Evolutionary conservation across 2,888 invertebrate species (phyloP), one percentile per base, ranked within the genome.

Genomic region (Idaea aversata): DNA sequence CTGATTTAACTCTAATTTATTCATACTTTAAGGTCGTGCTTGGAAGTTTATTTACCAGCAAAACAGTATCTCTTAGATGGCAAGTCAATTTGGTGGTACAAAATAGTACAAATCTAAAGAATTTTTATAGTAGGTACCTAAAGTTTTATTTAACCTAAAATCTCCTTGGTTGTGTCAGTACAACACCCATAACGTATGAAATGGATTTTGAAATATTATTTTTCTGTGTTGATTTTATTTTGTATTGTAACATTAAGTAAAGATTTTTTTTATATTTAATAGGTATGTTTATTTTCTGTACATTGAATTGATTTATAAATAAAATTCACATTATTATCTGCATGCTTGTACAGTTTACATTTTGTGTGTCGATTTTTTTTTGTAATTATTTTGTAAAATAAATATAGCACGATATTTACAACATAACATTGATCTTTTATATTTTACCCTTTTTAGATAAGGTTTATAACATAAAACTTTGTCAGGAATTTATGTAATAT

Each of bases 321-420:
- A 80, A 79, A 78, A 74, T 77, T 78, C 80, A 84, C 82, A 83
- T 80, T 87, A 80, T 88, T 86, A 80, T 84, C 83, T 83, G 89
- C 90, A 90, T 88, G 91, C 88, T 84, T 92, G 92, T 93, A 92
- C 90, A 92, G 91, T 87, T 79, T 86, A 77, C 80, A 83, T 86
- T 86, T 86, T 87, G 91, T 88, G 92, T 91, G 91, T 89, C 87
- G 84, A 88, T 89, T 91, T 89, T 25, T n/a, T 86, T 91, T 90
- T 91, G 90, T 91, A 91, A 91, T 91, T 91, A 91, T 91, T 91
- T 93, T 93, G 91, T 92, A 92, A 88, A 87, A 87, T 92, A 90
- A 93, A 92, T 90, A 93, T 91, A 92, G 93, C 91, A 92, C 93
- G 88, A 91, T 93, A 93, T 93, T 93, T 93, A 93, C 93, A 93